Percentiles rank a stretch among this genome's conserved stretches.
Conservation (phyloP, 2,888 invertebrate genomes). For the Drosophila colorata region DNA sequence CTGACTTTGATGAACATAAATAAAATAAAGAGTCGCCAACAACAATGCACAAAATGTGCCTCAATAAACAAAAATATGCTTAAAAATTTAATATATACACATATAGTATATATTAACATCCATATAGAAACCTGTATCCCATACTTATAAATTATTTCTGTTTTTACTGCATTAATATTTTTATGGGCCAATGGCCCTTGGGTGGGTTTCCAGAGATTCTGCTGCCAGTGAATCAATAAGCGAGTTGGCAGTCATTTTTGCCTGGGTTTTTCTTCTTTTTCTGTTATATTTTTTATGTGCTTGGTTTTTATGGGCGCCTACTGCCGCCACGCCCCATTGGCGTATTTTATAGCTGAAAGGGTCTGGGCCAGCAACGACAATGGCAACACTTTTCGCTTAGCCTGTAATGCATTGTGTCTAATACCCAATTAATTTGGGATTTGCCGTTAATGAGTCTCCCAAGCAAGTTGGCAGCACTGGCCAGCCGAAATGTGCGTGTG, state of each 20-base stretch:
- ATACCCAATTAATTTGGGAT: constrained; percentile 80
- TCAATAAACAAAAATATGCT: constrained; percentile 51
- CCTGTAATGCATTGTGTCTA: constrained; percentile 67
- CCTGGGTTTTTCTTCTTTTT: constrained; percentile 46
- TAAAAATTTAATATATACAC: constrained; percentile 38
- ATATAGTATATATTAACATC: neutral
- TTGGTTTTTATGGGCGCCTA: constrained; percentile 43
- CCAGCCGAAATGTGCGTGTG: constrained; percentile 23
- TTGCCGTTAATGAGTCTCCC: constrained; percentile 57
- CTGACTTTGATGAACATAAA: constrained; percentile 69
- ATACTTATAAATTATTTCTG: constrained; percentile 42
- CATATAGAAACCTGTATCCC: constrained; percentile 5
- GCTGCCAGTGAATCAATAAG: constrained; percentile 44
- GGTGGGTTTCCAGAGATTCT: constrained; percentile 1
- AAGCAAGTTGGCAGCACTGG: constrained; percentile 32
- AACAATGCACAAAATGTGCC: constrained; percentile 35
- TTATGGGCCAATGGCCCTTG: constrained; percentile 39
- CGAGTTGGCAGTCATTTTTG: constrained; percentile 26
- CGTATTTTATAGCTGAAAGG: constrained; percentile 45
- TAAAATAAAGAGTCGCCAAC: constrained; percentile 28
- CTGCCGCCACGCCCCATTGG: constrained; percentile 49
- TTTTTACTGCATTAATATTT: constrained; percentile 59
- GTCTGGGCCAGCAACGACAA: neutral
- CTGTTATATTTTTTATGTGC: neutral
- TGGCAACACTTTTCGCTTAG: constrained; percentile 44